Conservation (phyloP, 2,797 vertebrate species). For the Phylloscopus collybita region DNA sequence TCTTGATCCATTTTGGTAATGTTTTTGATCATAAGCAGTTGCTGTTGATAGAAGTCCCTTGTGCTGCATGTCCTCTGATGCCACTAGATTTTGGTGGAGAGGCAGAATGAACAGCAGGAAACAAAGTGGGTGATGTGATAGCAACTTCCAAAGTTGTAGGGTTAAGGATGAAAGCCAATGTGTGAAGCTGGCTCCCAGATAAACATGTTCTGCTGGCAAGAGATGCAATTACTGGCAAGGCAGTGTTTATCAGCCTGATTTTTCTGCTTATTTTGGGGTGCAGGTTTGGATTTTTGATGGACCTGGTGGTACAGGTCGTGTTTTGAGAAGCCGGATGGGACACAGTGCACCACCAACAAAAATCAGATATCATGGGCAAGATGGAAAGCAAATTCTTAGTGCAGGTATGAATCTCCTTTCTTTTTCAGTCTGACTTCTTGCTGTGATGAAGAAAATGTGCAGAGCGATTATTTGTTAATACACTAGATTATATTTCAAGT, state of each 20-base stretch:
- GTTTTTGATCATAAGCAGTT: not conserved
- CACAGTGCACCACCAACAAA: slow-evolving; percentile 90
- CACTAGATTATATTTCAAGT: not conserved
- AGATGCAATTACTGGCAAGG: not conserved
- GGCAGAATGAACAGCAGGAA: not conserved
- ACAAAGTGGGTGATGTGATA: not conserved
- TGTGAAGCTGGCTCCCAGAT: not conserved
- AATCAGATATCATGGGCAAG: slow-evolving; percentile 87
- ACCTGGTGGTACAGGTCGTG: slow-evolving; percentile 85
- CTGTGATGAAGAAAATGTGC: not conserved
- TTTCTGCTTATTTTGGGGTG: slow-evolving; percentile 18
- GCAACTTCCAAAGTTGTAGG: not conserved
- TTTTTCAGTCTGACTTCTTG: not conserved
- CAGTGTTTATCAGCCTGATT: not conserved
- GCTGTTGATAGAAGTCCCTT: not conserved
- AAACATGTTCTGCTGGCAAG: not conserved
- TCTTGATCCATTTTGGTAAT: not conserved
- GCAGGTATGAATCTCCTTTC: slow-evolving; percentile 79
- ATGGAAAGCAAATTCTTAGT: slow-evolving; percentile 92
- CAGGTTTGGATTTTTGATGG: slow-evolving; percentile 98
- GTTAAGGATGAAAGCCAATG: not conserved
- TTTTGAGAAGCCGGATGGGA: slow-evolving; percentile 87
- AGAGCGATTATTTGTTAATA: not conserved
- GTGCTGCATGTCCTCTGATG: not conserved
- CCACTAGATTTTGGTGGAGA: not conserved